phyloP scores from a whole-genome alignment of 1,140 invertebrate species.

The Apis cerana region DNA sequence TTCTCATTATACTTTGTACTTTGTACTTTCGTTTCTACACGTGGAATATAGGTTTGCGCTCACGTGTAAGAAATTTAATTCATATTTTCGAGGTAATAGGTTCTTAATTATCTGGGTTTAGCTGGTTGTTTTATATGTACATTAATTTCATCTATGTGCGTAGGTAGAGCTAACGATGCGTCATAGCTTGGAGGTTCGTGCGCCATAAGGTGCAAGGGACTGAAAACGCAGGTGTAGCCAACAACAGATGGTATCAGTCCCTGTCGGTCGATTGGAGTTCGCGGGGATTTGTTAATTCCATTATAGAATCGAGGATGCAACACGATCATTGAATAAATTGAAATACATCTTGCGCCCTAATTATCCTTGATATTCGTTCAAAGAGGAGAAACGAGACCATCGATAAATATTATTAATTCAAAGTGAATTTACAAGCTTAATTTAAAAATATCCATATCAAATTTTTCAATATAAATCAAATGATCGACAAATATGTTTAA shows the following conservation, averaged over 20 bases:
- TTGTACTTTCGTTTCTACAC: too few species aligned
- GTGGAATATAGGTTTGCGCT: not conserved
- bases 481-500: too few species aligned
- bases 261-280: conserved; percentile 71
- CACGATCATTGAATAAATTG: conserved; percentile 14
- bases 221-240: conserved; percentile 69
- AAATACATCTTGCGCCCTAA: not conserved
- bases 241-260: conserved; percentile 74
- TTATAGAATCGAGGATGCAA: conserved; percentile 36
- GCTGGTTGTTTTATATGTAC: conserved; percentile 8
- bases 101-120: conserved; percentile 8
- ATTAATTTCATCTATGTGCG: conserved; percentile 19
- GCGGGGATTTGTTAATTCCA: conserved; percentile 62
- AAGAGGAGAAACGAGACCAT: not conserved
- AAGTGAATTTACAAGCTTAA: too few species aligned
- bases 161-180: not conserved
- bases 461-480: too few species aligned
- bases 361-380: not conserved
- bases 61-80: not conserved
- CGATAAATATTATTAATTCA: too few species aligned
- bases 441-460: too few species aligned
- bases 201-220: conserved; percentile 57
- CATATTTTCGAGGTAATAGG: not conserved
- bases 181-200: conserved; percentile 42
- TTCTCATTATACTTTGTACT: too few species aligned